Evolutionary conservation across 92 coral and sea anemone genomes (phyloP), one percentile per base, ranked within the genome.

Genomic region (Muricea muricata): DNA sequence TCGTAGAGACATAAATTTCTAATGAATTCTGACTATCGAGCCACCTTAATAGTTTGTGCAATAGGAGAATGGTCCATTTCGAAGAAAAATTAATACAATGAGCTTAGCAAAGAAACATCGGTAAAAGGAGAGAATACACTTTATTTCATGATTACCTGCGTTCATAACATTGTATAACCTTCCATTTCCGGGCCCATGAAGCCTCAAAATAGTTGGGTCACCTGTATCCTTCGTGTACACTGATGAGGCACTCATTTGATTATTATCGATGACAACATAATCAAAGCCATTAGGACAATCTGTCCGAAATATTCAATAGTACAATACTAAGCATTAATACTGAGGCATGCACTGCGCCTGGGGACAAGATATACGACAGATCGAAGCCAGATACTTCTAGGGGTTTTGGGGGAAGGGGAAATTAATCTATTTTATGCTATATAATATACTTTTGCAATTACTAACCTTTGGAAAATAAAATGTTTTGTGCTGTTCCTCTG

Each of bases 201-300:
- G 60, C 15, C 78, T 88, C 81, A 86, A 83, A 6, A 93, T 91
- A 24, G 60, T 84, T 20, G 79, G 61, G 32, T 92, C 88, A 1
- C 91, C 92, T 35, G 87, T 89, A 58, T 89, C 91, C 45, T 57
- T 87, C 1, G 97, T 91, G 86, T 95, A 95, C 18, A 91, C 91
- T 52, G 98, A 89, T 7, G 98, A 93, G 6, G 98, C 98, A 40
- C 94, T 92, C 63, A 87, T 76, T 67, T 95, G 98, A 21, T 84
- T 70, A 40, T 87, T 88, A 21, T 60, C 32, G 34, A 95, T 65
- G 11, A 78, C 69, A 60, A 93, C 72, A 47, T 79, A 35, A 45
- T 95, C 95, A 66, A 87, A 89, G 13, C 93, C 90, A 74, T 93
- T 89, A 1, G 90, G 93, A 76, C 97, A 95, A 7, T 60, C 98